phyloP scores from a whole-genome alignment of 2,113 vertebrate genomes.

The Promerops cafer region DNA sequence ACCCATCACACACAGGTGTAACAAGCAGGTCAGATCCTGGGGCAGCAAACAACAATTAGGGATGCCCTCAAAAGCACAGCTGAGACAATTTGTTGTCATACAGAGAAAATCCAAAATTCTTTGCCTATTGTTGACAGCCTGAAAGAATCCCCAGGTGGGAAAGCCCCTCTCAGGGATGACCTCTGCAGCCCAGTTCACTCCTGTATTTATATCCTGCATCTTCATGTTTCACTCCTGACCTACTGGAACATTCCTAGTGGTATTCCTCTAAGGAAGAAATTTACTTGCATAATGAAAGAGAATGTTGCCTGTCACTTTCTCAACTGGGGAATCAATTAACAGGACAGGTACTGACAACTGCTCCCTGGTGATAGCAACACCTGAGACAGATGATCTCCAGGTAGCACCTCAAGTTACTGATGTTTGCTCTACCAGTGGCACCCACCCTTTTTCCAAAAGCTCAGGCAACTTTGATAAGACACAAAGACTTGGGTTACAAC shows the following conservation, averaged over 20 bases:
- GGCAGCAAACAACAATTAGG: background rate
- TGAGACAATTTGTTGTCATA: background rate
- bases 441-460: background rate
- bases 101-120: background rate
- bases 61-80: background rate
- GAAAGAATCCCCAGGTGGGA: accelerated
- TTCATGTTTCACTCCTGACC: background rate
- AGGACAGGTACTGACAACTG: background rate
- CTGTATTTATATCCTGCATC: background rate
- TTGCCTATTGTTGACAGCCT: background rate
- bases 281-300: background rate
- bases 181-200: too few species aligned
- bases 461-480: background rate
- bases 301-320: accelerated
- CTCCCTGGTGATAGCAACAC: accelerated
- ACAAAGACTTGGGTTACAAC: background rate
- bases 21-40: background rate
- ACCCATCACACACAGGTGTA: accelerated
- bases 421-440: too few species aligned
- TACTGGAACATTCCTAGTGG: background rate
- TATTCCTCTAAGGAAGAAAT: background rate
- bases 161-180: background rate
- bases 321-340: background rate
- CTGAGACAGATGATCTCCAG: accelerated
- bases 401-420: background rate